Conservation (phyloP, 2,888 invertebrate species). For the Sinopyrophorus schimmeli region DNA sequence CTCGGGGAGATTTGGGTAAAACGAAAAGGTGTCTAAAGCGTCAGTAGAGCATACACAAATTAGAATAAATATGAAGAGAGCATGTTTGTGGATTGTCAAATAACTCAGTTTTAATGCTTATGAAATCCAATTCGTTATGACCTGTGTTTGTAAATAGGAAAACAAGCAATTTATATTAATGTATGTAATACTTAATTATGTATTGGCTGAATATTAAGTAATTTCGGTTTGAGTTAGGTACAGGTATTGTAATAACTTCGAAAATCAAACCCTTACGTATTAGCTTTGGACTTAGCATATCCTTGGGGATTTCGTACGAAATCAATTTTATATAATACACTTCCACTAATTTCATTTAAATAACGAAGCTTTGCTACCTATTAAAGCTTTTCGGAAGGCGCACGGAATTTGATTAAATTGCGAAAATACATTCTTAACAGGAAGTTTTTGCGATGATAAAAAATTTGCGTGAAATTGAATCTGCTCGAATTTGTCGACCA, state of each 20-base stretch:
- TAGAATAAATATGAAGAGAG: too few species aligned
- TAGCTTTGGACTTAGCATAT: slow-evolving; percentile 6
- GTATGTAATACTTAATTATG: too few species aligned
- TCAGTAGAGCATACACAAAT: too few species aligned
- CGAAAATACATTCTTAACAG: slow-evolving; percentile 1
- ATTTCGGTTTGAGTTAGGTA: background rate
- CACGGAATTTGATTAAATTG: slow-evolving; percentile 5
- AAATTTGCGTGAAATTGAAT: slow-evolving; percentile 16
- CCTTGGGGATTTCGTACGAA: slow-evolving; percentile 9
- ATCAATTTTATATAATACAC: slow-evolving; percentile 10
- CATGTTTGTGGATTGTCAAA: too few species aligned
- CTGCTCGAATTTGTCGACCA: slow-evolving; percentile 10
- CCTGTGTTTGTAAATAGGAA: too few species aligned
- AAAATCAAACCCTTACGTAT: slow-evolving; percentile 7
- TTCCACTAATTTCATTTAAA: slow-evolving; percentile 7
- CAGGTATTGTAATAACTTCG: slow-evolving; percentile 6
- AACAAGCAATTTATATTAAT: too few species aligned
- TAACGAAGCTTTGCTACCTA: background rate
- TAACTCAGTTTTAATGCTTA: too few species aligned
- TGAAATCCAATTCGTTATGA: too few species aligned
- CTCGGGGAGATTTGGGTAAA: too few species aligned
- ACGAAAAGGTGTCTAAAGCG: too few species aligned
- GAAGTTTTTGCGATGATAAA: background rate
- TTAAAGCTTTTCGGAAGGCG: slow-evolving; percentile 2
- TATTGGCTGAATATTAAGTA: too few species aligned